Evolutionary conservation across 2,888 invertebrate genomes (phyloP).

Genomic region (Apamea monoglypha): DNA sequence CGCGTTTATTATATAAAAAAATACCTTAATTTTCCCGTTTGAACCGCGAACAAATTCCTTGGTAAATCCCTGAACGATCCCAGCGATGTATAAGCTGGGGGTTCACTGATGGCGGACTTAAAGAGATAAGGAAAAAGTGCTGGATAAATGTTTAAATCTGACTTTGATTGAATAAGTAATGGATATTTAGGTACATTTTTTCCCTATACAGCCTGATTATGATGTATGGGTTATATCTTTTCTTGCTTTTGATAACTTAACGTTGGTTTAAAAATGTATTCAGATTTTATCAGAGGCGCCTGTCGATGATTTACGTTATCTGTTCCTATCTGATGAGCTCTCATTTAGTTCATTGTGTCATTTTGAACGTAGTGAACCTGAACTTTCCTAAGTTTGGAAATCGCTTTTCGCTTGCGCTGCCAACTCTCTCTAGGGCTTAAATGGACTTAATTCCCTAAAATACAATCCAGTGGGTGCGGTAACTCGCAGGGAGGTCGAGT

Average conservation of each 20-base stretch:
- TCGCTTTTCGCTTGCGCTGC: conserved; percentile 22
- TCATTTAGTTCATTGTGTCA: background rate
- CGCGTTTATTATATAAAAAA: conserved; percentile 74
- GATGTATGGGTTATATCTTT: background rate
- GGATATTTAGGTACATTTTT: conserved; percentile 24
- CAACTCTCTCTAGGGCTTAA: conserved; percentile 45
- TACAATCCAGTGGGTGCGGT: conserved; percentile 61
- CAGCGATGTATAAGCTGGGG: conserved; percentile 71
- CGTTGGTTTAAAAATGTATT: background rate
- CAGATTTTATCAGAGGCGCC: background rate
- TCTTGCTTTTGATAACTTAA: background rate
- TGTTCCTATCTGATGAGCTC: background rate
- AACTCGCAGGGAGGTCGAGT: conserved; percentile 43
- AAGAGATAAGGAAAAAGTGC: conserved; percentile 47
- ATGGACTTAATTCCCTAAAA: conserved; percentile 66
- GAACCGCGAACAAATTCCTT: conserved; percentile 74
- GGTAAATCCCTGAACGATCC: conserved; percentile 72
- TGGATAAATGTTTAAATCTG: conserved; percentile 42
- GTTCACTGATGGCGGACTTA: conserved; percentile 47
- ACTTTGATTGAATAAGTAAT: conserved; percentile 33
- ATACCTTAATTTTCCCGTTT: conserved; percentile 77
- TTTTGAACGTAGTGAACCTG: background rate
- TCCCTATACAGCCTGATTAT: conserved; percentile 11
- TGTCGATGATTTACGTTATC: background rate
- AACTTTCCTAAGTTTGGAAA: background rate